Evolutionary conservation across 2,888 invertebrate genomes (phyloP), one percentile per base, ranked within the genome.

Genomic region (Schrankia costaestrigalis): DNA sequence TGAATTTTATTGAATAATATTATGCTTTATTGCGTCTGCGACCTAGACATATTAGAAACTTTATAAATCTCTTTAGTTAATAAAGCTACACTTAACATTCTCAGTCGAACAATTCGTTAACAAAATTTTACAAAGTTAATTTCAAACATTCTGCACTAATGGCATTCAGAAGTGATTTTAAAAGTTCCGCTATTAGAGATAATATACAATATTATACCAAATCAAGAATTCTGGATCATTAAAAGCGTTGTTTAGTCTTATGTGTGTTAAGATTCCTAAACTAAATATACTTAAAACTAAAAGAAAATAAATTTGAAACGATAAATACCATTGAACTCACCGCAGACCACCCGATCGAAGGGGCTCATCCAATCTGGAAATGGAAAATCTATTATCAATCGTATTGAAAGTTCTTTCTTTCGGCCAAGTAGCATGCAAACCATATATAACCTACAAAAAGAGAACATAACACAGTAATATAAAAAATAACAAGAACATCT

Each of bases 341-440:
- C 95, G 91, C 95, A 96, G 89, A 96, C 95, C 90, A 96, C 95
- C 89, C 95, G 92, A 90, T 96, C 95, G 90, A 95, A 96, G 78
- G 95, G 95, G 90, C 94, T 95, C 95, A 96, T 96, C 95, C 95
- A 96, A 91, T 96, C 95, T 96, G 93, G 81, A 93, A 93, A 90
- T 88, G 83, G 88, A 89, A 84, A 88, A 87, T 89, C 89, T 89
- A 86, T 88, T 89, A 88, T 89, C 89, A 89, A 89, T 89, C 79
- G 88, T 81, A 86, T 82, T 81, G 87, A 78, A 80, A 79, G 79
- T 80, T 79, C 82, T 66, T 68, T 74, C 70, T 70, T 75, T 69
- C 59, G 78, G 77, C 66, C 74, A 63, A 65, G 52, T 59, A 40
- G 43, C 81, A 83, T 83, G 78, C 81, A 75, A 51, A 70, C 73